Evolutionary conservation across 2,797 vertebrate species (phyloP), one percentile per base, ranked within the genome.

Genomic region (Champsocephalus gunnari): DNA sequence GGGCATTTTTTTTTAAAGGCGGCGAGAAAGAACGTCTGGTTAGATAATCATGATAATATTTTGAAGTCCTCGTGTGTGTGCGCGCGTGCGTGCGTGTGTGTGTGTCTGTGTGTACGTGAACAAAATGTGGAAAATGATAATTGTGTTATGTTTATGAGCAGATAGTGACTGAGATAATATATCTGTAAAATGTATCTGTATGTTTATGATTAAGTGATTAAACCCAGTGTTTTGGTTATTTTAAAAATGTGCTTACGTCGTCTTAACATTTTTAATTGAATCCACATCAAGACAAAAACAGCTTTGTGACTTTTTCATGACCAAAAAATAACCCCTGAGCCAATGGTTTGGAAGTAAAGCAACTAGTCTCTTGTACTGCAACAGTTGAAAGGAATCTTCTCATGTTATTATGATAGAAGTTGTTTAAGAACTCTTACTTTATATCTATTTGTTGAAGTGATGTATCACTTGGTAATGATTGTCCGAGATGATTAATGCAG

Each of bases 401-500:
- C 12, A 34, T 47, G 34, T 48, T 4, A 50, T 59, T 38, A 28
- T 51, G 47, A 28, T 3, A 5, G 9, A 16, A 45, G 13, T 38
- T 32, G 4, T 13, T 19, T 6, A 45, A 21, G 17, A 49, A 16
- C 12, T 4, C 21, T 54, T 12, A 32, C 24, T 41, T 21, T 9
- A 14, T 43, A 19, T 5, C n/a, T 8, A 10, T 57, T 14, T 48
- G 41, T 17, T 43, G 1, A 2, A 44, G 17, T 32, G n/a, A 57
- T 8, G 9, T 0, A 38, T 38, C 34, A 38, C 34, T 38, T 38
- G 34, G 8, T 3, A 11, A 8, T 43, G 38, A 53, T 43, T 47
- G 62, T 59, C 38, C 38, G n/a, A 43, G 32, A 45, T 57, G 54
- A 83, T 71, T 54, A 1, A 75, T 79, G 43, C 49, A 45, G 63